Evolutionary conservation across 2,888 invertebrate species (phyloP).

Genomic region (Oithona nana): DNA sequence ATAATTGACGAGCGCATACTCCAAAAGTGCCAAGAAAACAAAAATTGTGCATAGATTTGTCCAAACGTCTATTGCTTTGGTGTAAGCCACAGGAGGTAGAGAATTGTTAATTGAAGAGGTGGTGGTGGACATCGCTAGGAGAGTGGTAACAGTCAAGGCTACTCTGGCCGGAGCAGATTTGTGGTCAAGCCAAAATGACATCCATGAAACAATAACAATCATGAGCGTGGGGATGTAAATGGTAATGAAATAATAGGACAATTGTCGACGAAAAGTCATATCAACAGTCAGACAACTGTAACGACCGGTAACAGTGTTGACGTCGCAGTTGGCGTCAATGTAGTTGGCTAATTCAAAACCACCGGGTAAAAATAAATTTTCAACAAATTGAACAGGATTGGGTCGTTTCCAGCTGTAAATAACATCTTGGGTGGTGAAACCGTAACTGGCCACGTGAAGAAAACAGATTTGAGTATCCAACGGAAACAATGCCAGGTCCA

Average conservation of each 20-base stretch:
- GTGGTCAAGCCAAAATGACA: constrained; percentile 23
- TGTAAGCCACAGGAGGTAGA: constrained; percentile 15
- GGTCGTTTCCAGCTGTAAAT: constrained; percentile 17
- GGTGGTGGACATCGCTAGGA: constrained; percentile 16
- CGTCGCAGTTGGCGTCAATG: constrained; percentile 11
- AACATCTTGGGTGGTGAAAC: constrained; percentile 13
- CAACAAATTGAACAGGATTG: constrained; percentile 16
- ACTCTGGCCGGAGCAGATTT: constrained; percentile 21
- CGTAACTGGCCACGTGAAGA: constrained; percentile 15
- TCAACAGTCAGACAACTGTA: constrained; percentile 14
- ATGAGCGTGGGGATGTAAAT: constrained; percentile 16
- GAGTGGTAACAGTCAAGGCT: constrained; percentile 11
- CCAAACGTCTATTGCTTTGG: constrained; percentile 17
- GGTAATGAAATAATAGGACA: constrained; percentile 14
- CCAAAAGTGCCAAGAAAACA: constrained; percentile 16
- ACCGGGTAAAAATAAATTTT: constrained; percentile 21
- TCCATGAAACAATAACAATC: constrained; percentile 16
- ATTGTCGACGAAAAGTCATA: constrained; percentile 11
- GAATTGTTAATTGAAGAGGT: constrained; percentile 16
- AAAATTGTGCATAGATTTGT: constrained; percentile 14
- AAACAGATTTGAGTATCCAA: constrained; percentile 16
- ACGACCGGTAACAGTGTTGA: constrained; percentile 12
- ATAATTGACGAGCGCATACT: constrained; percentile 16
- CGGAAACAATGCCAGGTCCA: constrained; percentile 16
- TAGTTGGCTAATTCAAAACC: constrained; percentile 14